Evolutionary conservation across 2,797 vertebrate genomes (phyloP).

Genomic region (Channa striata): DNA sequence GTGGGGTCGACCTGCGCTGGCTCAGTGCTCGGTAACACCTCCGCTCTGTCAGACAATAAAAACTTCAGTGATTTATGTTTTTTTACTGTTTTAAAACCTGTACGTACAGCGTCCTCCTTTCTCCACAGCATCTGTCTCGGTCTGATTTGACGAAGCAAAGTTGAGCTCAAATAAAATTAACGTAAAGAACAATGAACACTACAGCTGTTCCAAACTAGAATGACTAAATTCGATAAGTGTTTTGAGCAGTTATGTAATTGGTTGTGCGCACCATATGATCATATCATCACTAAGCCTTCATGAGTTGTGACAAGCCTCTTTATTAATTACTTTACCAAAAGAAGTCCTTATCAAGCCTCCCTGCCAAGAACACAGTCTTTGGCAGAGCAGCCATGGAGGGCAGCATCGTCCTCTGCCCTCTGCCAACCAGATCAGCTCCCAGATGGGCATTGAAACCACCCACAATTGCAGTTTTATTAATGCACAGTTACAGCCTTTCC

Average conservation of each 20-base stretch:
- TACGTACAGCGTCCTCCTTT: background rate
- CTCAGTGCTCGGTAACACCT: constrained; percentile 12
- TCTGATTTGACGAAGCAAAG: constrained; percentile 1
- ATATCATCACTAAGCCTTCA: constrained; percentile 40
- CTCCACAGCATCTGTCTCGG: background rate
- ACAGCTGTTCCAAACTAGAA: background rate
- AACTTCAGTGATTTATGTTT: constrained; percentile 21
- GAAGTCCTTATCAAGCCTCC: constrained; percentile 36
- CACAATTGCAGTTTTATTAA: constrained; percentile 41
- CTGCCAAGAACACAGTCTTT: constrained; percentile 55
- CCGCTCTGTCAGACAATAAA: constrained; percentile 7
- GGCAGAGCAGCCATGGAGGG: constrained; percentile 52
- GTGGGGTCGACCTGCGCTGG: constrained; percentile 14
- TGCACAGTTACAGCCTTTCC: constrained; percentile 43
- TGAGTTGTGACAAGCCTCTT: constrained; percentile 53
- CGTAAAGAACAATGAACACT: background rate
- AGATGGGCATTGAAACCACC: constrained; percentile 59
- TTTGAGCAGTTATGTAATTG: constrained; percentile 17
- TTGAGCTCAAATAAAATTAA: background rate
- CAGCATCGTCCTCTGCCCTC: constrained; percentile 51
- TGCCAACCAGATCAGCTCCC: constrained; percentile 66
- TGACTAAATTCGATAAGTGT: background rate
- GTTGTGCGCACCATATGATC: constrained; percentile 27
- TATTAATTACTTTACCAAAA: constrained; percentile 57
- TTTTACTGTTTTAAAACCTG: background rate